Base-by-base conservation (phyloP, 1,140 invertebrate genomes). In the Brachionus koreanus region DNA sequence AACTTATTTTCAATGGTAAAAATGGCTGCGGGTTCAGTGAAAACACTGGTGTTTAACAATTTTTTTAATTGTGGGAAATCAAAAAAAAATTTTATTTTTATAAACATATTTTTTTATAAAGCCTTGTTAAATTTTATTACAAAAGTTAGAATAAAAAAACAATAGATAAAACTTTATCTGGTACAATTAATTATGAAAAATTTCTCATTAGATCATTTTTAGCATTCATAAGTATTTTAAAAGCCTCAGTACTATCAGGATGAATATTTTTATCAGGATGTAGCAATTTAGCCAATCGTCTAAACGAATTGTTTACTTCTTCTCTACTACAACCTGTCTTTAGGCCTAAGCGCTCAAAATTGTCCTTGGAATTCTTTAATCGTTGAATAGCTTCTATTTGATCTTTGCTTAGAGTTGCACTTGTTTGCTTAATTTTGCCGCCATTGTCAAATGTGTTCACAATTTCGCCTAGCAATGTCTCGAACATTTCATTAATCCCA, bases 221-320 rank as follows among this genome's bases (percentile, higher is more conserved):
- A 7, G 88, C 87, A 7, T 86, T 84, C 5, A 88, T 86, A n/a
- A 90, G 84, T 2, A 88, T 84, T 84, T 90, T 90, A 84, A 90
- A 90, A 3, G 89, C 89, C 49, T 90, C 89, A 83, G 89, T 89
- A 83, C 88, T 89, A 5, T 88, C 89, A 1, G 89, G 88, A 5
- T 87, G 88, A 10, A 88, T 86, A 83, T 86, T 90, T 84, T 90
- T 90, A 84, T 90, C 89, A 3, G 89, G 89, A 84, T 90, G 89
- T 13, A 90, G 85, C 12, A 90, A 83, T 1, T 89, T 87, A 9
- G 89, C 89, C 46, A 90, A 85, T 37, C 86, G 85, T 29, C 89
- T 85, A 84, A 89, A 90, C 0, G 89, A 86, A 84, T 87, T 88
- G 84, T 89, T 90, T 5, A 90, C 86, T 42, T 90, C 89, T 82